phyloP scores from a whole-genome alignment of 2,797 vertebrate genomes.

The Acanthurus lineatus region DNA sequence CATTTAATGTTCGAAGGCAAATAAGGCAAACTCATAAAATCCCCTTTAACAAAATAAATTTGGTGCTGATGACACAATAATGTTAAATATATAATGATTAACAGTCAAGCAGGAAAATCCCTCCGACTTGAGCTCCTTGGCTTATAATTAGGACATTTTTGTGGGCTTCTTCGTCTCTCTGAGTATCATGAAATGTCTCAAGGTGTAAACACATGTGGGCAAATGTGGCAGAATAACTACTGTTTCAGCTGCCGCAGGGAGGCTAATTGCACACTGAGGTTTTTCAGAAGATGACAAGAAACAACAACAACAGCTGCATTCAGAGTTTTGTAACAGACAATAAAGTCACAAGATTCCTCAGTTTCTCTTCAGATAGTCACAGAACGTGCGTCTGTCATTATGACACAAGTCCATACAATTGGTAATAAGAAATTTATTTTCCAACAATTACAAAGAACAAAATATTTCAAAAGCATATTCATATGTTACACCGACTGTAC shows the following conservation, averaged over 20 bases:
- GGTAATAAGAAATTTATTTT: constrained; percentile 87
- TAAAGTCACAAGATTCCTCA: no score
- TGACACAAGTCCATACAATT: constrained; percentile 34
- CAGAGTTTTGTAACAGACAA: no score
- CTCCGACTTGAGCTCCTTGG: not conserved
- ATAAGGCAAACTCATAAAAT: no score
- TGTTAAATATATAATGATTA: not conserved
- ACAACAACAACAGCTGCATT: no score
- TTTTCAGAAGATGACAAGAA: no score
- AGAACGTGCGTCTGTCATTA: no score
- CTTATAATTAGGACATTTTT: not conserved
- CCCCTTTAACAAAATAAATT: no score
- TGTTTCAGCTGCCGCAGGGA: not conserved
- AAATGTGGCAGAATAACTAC: not conserved
- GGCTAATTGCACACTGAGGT: not conserved
- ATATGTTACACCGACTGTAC: constrained; percentile 96
- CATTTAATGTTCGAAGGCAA: no score
- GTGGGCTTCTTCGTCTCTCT: not conserved
- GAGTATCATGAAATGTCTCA: not conserved
- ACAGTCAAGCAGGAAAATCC: constrained; percentile 7
- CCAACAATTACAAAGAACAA: constrained; percentile 85
- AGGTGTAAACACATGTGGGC: not conserved
- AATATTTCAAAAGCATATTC: constrained; percentile 84
- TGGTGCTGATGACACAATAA: no score
- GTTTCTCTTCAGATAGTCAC: no score